Evolutionary conservation across 2,113 vertebrate species (phyloP), one percentile per base, ranked within the genome.

Genomic region (Columba janthina): DNA sequence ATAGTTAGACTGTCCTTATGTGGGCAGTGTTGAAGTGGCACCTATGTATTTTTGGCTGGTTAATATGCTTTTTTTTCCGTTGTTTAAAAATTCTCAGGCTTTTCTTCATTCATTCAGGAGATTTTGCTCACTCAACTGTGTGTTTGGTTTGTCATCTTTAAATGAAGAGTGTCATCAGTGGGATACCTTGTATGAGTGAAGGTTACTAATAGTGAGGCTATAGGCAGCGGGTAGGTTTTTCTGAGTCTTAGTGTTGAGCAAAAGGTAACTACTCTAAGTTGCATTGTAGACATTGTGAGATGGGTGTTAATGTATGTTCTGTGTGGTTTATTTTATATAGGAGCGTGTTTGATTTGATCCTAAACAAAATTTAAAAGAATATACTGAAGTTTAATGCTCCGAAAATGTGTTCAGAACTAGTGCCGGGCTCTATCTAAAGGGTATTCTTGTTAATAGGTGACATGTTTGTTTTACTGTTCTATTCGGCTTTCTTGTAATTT

Each of bases 241-340:
- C 14, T 54, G 16, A 31, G 11, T 61, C 65, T 34, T n/a, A 16
- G 24, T n/a, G 11, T 51, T 81, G 53, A 77, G 56, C 26, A 67
- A 38, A 93, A 74, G 67, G 18, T 48, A 20, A 10, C 21, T 67
- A 34, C 48, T 38, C 11, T 40, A 44, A 76, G 71, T 15, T 61
- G 32, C 13, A 0, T 11, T 71, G 53, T 38, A 44, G 76, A 11
- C 15, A 5, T 36, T 29, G 40, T 24, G 20, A 76, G 54, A 25
- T 56, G 58, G 9, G 19, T 15, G 15, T 65, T 79, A 5, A 19
- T 0, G 0, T 61, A 3, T 79, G 28, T 48, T 22, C 58, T 80
- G 42, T 14, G 1, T 53, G 32, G 58, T 77, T 86, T 61, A 48
- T 78, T 90, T 93, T 32, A 24, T 18, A 24, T 22, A 38, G 22